These are phyloP conservation scores for Psephotus haematonotus DNA, from an alignment of 2,113 vertebrate species.

Conservation along the genomic window DNA sequence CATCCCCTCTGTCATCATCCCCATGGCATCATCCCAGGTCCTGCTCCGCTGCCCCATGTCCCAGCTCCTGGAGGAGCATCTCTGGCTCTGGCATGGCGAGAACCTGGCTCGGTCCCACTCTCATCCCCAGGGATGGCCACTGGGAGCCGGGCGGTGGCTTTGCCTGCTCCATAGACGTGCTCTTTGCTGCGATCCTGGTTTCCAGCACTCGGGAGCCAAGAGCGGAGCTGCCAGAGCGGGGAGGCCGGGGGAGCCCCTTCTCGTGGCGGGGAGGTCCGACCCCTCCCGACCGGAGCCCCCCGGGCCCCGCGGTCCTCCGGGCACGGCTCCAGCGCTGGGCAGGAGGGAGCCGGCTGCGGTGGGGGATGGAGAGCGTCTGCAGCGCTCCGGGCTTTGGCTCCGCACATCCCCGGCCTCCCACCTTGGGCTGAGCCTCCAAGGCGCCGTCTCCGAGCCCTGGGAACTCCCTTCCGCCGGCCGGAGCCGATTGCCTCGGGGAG, in stretches of 20 bases:
- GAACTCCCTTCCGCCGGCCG: constrained; percentile 41
- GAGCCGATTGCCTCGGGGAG: constrained; percentile 41
- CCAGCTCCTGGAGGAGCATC: neutral
- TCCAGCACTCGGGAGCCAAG: neutral
- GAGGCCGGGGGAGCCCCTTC: neutral
- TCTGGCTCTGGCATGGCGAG: neutral
- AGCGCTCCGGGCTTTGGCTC: constrained; percentile 30
- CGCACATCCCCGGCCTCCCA: constrained; percentile 40
- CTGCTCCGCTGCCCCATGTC: rapidly evolving
- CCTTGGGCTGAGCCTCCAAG: constrained; percentile 59
- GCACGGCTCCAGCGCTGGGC: constrained; percentile 35
- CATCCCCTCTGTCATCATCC: neutral
- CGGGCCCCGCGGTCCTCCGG: constrained; percentile 47
- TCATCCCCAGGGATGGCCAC: neutral
- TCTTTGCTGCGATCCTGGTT: neutral
- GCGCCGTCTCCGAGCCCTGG: constrained; percentile 32
- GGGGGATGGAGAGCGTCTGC: constrained; percentile 50
- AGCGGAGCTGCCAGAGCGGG: neutral
- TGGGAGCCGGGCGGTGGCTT: neutral
- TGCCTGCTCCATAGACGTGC: neutral
- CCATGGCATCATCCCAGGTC: rapidly evolving
- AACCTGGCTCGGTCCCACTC: neutral
- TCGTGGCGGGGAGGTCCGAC: neutral
- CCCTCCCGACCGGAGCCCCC: constrained; percentile 12
- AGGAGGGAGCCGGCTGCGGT: constrained; percentile 41